Conservation (phyloP, 2,113 vertebrate species). For the Gallinago media region DNA sequence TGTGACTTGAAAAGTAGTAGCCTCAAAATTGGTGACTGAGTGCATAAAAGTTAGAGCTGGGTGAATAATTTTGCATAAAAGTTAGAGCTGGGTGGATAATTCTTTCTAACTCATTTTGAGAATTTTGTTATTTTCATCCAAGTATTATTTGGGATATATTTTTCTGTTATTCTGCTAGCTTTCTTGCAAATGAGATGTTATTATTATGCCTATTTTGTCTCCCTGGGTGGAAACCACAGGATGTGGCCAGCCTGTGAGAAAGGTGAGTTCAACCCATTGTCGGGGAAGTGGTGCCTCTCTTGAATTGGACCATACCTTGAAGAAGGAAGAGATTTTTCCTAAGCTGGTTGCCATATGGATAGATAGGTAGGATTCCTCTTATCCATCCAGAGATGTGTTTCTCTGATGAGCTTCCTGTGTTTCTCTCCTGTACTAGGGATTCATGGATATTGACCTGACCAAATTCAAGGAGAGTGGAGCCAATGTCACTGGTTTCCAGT, state of each 20-base stretch:
- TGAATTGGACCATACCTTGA: not conserved
- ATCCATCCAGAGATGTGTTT: not conserved
- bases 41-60: not conserved
- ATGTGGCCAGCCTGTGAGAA: not conserved
- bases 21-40: not conserved
- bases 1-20: not conserved
- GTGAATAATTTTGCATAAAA: not conserved
- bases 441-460: constrained; percentile 95
- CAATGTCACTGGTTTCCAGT: constrained; percentile 96
- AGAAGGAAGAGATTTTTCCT: not conserved
- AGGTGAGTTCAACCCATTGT: not conserved
- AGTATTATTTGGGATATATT: not conserved
- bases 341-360: not conserved
- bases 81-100: not conserved
- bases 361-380: not conserved
- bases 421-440: constrained; percentile 81
- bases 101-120: not conserved
- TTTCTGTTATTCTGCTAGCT: not conserved
- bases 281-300: not conserved
- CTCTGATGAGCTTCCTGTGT: not conserved
- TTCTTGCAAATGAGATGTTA: not conserved
- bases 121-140: not conserved
- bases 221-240: not conserved
- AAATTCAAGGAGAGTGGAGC: constrained; percentile 95
- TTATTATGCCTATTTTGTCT: not conserved